Evolutionary conservation across 2,797 vertebrate genomes (phyloP).

Genomic region (Parauchenoglanis ngamensis): DNA sequence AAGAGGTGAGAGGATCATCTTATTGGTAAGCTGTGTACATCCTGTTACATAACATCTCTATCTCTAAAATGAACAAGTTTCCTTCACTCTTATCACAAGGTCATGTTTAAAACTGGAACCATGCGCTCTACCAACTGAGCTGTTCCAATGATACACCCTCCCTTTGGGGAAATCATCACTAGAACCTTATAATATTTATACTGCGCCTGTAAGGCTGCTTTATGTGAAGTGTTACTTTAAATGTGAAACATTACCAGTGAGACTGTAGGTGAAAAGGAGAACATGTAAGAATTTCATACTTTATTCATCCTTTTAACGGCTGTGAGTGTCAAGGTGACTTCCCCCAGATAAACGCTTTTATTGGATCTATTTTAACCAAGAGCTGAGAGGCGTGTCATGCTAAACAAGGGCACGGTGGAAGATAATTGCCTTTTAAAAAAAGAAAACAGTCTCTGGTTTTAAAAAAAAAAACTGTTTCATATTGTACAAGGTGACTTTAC

Average conservation of each 20-base stretch:
- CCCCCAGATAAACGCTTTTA: not conserved
- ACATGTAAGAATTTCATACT: not conserved
- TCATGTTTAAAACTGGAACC: constrained; percentile 27
- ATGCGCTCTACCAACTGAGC: constrained; percentile 23
- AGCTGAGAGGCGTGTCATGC: not conserved
- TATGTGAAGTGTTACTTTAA: not conserved
- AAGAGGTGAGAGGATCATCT: constrained; percentile 38
- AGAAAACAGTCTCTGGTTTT: not conserved
- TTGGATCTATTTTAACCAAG: constrained; percentile 30
- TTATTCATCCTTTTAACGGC: constrained; percentile 7
- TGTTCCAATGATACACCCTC: not conserved
- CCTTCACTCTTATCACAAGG: constrained; percentile 44
- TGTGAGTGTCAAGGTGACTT: constrained; percentile 12
- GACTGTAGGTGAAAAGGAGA: not conserved
- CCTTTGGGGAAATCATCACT: not conserved
- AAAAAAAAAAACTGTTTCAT: not conserved
- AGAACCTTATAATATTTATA: constrained; percentile 32
- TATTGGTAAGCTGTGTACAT: constrained; percentile 21
- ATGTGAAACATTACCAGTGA: not conserved
- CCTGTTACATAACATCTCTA: constrained; percentile 27
- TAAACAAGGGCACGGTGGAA: not conserved
- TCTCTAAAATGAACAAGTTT: constrained; percentile 34
- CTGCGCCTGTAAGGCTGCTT: constrained; percentile 2
- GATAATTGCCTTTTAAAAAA: constrained; percentile 8
- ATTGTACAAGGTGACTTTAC: not conserved